phyloP scores from a whole-genome alignment of 2,888 invertebrate genomes.

The Meiosimyza platycephala region DNA sequence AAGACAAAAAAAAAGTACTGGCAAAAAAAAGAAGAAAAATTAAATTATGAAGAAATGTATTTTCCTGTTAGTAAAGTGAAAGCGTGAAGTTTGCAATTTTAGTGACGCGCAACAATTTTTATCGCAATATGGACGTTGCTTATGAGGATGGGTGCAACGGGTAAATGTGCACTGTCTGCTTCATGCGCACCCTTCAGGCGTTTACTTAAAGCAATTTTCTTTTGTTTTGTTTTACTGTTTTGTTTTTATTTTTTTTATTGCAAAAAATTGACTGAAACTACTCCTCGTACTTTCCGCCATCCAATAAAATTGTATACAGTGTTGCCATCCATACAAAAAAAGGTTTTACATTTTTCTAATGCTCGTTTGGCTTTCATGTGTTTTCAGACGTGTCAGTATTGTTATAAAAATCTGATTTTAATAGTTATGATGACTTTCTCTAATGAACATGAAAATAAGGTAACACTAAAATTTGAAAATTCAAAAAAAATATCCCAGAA shows the following conservation, averaged over 20 bases:
- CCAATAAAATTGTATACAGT: too few relatives aligned
- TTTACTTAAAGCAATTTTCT: not conserved
- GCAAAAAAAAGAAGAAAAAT: conserved; percentile 9
- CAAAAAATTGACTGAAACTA: too few relatives aligned
- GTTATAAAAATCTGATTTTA: too few relatives aligned
- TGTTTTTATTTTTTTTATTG: not conserved
- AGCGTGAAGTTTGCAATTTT: conserved; percentile 35
- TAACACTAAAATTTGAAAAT: too few relatives aligned
- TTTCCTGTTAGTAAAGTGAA: conserved; percentile 33
- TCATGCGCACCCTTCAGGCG: conserved; percentile 31
- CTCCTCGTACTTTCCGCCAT: too few relatives aligned
- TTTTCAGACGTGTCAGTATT: too few relatives aligned
- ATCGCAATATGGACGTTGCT: not conserved
- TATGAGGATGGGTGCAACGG: not conserved
- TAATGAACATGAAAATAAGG: too few relatives aligned
- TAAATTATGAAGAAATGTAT: conserved; percentile 14
- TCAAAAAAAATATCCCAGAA: too few relatives aligned
- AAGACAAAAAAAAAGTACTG: conserved; percentile 8
- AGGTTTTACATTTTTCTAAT: too few relatives aligned
- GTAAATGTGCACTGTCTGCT: conserved; percentile 8
- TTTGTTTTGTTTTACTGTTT: not conserved
- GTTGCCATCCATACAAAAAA: too few relatives aligned
- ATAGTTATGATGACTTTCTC: too few relatives aligned
- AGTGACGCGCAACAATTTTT: conserved; percentile 18
- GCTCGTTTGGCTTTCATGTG: too few relatives aligned